Conservation (phyloP, 2,113 vertebrate genomes). For the Muscicapa adusta region DNA sequence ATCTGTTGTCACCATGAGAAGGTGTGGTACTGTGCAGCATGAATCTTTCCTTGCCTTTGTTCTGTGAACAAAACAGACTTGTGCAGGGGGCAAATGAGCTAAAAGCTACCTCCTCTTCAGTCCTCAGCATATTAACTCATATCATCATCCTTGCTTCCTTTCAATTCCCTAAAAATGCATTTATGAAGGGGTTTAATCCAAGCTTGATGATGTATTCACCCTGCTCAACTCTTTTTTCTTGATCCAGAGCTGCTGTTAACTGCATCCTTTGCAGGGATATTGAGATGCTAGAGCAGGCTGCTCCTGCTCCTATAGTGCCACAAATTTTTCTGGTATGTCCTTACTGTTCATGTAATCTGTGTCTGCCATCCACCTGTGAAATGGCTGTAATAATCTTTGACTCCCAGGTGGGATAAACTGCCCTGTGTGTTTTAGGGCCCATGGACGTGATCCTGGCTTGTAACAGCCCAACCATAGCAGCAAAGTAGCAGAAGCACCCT, state of each 20-base stretch:
- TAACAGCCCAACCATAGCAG: not conserved
- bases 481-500: not conserved
- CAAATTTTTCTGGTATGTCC: not conserved
- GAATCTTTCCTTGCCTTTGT: not conserved
- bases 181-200: not conserved
- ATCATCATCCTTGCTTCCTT: not conserved
- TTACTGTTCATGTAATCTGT: not conserved
- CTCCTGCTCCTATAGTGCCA: not conserved
- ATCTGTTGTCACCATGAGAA: not conserved
- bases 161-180: not conserved
- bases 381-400: not conserved
- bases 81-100: not conserved
- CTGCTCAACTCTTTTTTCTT: not conserved
- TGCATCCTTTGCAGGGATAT: not conserved
- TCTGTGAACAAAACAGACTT: not conserved
- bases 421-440: not conserved
- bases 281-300: not conserved
- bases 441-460: not conserved
- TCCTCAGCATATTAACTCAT: not conserved
- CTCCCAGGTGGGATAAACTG: not conserved
- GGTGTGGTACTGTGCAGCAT: not conserved
- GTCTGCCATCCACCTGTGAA: not conserved
- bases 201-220: not conserved
- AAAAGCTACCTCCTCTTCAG: not conserved
- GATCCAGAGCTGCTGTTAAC: not conserved